Evolutionary conservation across 2,797 vertebrate species (phyloP), one percentile per base, ranked within the genome.

Genomic region (Mus caroli): DNA sequence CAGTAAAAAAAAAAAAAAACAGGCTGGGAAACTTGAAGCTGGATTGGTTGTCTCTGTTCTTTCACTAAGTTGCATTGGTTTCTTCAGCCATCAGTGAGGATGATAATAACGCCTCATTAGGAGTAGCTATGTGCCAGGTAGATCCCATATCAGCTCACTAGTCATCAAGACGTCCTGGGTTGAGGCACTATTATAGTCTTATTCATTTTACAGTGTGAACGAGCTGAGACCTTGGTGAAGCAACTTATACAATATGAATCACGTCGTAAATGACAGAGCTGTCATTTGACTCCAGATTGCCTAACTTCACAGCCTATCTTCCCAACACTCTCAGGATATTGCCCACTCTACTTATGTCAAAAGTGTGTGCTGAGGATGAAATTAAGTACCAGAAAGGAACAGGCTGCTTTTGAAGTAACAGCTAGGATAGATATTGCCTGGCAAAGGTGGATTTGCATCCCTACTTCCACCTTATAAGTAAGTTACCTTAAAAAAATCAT

Each of bases 1-100:
- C 62, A 28, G 28, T 82, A 43, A 77, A 79, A 91, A 96, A 88
- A 64, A 77, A 76, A 91, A 46, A 46, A 46, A 95, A 88, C 56
- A 50, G 69, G 15, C 52, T 93, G 87, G 75, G 76, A 64, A 90
- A 94, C 15, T 88, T 83, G 79, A 91, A 91, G 90, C 22, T 7
- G 88, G 56, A 93, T 90, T 94, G 67, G 37, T 43, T 1, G 7
- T 84, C 4, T 89, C 60, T 4, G 46, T 79, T 91, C 37, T 90
- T 91, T 93, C 46, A 37, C 15, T 92, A 15, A 78, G 93, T 88
- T 96, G 24, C 34, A 31, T 90, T 77, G 34, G n/a, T 92, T 97
- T 94, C 64, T 82, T 95, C 80, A 88, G 43, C 22, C 26, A 80
- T 79, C n/a, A 76, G 3, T 8, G 56, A 56, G 19, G 52, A 60